Percentiles rank a stretch among this genome's conserved stretches.
Evolutionary conservation across 2,113 vertebrate genomes (phyloP).

Genomic region (Strix aluco): DNA sequence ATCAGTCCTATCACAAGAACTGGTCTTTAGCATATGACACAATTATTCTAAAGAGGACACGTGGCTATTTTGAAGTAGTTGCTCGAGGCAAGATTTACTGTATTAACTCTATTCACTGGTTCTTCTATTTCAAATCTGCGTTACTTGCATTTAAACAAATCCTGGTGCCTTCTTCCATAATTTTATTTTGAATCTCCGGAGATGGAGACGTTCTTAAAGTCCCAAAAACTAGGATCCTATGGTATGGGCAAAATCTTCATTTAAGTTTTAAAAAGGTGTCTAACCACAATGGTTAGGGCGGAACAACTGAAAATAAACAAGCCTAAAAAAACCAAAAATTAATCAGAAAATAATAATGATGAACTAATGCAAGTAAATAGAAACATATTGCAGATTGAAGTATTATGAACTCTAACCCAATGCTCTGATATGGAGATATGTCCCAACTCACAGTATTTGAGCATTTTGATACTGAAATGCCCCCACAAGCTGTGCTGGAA

Average conservation of each 20-base stretch:
- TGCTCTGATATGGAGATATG: too few species aligned
- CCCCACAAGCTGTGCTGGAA: background rate
- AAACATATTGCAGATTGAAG: background rate
- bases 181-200: background rate
- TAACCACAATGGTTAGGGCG: background rate
- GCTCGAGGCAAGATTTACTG: too few species aligned
- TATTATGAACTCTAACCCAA: background rate
- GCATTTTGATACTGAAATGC: too few species aligned
- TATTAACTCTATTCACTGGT: background rate
- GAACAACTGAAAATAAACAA: background rate
- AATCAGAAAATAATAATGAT: background rate
- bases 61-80: background rate
- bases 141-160: background rate
- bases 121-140: background rate
- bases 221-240: background rate
- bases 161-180: background rate
- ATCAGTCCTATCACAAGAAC: background rate
- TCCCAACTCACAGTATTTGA: background rate
- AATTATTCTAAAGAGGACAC: background rate
- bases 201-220: background rate
- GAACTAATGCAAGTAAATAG: background rate
- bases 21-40: background rate
- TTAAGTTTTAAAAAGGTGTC: background rate
- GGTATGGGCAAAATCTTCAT: background rate
- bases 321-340: background rate